Evolutionary conservation across 2,888 invertebrate genomes (phyloP), one percentile per base, ranked within the genome.

Genomic region (Chymomyza amoena): DNA sequence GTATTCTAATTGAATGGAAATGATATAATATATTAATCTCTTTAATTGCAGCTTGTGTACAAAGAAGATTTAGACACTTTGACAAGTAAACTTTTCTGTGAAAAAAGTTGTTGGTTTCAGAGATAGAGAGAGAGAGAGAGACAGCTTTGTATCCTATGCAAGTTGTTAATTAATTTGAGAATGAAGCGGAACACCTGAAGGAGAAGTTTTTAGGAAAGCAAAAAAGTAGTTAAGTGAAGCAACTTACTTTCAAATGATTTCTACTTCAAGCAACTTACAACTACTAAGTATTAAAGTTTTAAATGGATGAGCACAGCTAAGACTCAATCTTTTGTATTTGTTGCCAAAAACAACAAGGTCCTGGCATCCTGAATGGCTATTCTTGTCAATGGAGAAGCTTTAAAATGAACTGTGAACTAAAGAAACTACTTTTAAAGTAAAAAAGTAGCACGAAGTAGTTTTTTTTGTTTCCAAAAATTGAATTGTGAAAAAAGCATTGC

Each of bases 81-180:
- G 20, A 45, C 45, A 50, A 5, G 39, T 20, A 62, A 62, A 62
- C 51, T 62, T 62, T 62, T 62, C 9, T 15, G 39, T 45, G 20
- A 7, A 51, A 51, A 62, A 62, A 62, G 28, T 62, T 62, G 28
- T n/a, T n/a, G 15, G 15, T 13, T 62, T 15, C 16, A n/a, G 51
- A 18, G 39, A 9, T 1, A 39, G 39, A 39, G 39, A 39, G 10
- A 13, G 39, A 4, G 39, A 45, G 39, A 45, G 39, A 45, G 51
- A 28, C 62, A 62, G 45, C 62, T 62, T 62, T 51, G n/a, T n/a
- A 25, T 51, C 50, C 45, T 50, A n/a, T 51, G 25, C 25, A 25
- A 51, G 62, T 62, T 50, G 51, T 62, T 62, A 62, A 62, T 28
- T 45, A 45, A 45, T 45, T 45, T 45, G 39, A 45, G 39, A 13